Evolutionary conservation across 2,888 invertebrate genomes (phyloP), one percentile per base, ranked within the genome.

Genomic region (Ametastegia equiseti): DNA sequence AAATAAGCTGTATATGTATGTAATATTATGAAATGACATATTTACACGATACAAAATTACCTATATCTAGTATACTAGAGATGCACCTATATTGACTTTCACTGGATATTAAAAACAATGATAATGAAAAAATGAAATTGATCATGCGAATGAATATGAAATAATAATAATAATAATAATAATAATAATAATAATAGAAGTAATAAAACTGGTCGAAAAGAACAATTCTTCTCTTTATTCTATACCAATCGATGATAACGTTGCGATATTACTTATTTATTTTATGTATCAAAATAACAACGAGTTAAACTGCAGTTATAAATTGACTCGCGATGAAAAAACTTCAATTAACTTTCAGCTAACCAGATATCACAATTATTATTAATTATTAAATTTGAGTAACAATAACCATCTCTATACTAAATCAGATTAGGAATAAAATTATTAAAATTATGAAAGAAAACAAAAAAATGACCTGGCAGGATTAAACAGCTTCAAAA

Each of bases 81-180:
- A n/a, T n/a, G n/a, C n/a, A n/a, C n/a, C n/a, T 23, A 39, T 69
- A 73, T 50, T 47, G 47, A 73, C 73, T 73, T 73, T 50, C n/a
- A 50, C 50, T 50, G 50, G 45, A 27, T 23, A 50, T 73, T 9
- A 23, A 47, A 47, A n/a, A 30, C 13, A 13, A 33, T 30, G 39
- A 42, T 42, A 15, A 27, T 36, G 5, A 13, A 63, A 4, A 54
- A 9, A 54, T 1, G 23, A 11, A 54, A 23, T 23, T 9, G 11
- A 23, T 54, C 11, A 54, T 23, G 23, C 3, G 11, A 54, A 54
- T 54, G 23, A 54, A 23, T 23, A 11, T 54, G 54, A 19, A 50
- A 50, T 54, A 54, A 23, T 54, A 47, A 47, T 54, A 19, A n/a
- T n/a, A n/a, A n/a, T n/a, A n/a, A n/a, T n/a, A n/a, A n/a, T n/a